Evolutionary conservation across 2,888 invertebrate species (phyloP), one percentile per base, ranked within the genome.

Genomic region (Tupiocoris notatus): DNA sequence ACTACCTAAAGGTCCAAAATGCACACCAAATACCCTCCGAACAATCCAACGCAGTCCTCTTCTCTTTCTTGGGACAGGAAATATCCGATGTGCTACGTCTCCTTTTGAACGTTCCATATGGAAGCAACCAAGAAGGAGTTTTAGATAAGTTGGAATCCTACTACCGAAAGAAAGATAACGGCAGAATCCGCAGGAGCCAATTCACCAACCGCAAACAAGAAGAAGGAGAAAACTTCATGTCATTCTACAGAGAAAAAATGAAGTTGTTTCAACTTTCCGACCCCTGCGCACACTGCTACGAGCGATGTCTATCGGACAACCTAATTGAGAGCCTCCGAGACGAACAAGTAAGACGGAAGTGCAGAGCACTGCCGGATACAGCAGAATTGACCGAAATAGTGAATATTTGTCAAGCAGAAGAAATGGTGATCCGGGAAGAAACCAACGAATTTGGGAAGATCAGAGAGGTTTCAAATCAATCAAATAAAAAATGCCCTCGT

Each of bases 401-500:
- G 7, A 59, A 18, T 6, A n/a, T 59, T n/a, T 59, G 59, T 18
- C 7, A 59, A 59, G n/a, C 59, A 3, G 59, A 59, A 9, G 59
- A 59, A 18, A 59, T 59, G n/a, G 59, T 59, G 59, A 9, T n/a
- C 59, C 3, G 59, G 59, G 59, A 59, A 59, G 59, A 59, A 59
- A 17, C 3, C 16, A 59, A 59, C 3, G 59, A 39, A 39, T 12
- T 39, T 7, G 12, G 6, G 12, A 12, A 12, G 39, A 39, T 39
- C 12, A 7, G 6, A 39, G 12, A 3, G 3, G 12, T 39, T 39
- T 12, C 6, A 59, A n/a, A n/a, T n/a, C 59, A 59, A n/a, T 2
- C 6, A 59, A 24, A 65, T 65, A 54, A 20, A 25, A 74, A 66
- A 61, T 58, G 62, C 22, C 22, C 23, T 12, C 63, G 63, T 20